phyloP scores from a whole-genome alignment of 2,113 vertebrate species.

The Thomomys bottae region DNA sequence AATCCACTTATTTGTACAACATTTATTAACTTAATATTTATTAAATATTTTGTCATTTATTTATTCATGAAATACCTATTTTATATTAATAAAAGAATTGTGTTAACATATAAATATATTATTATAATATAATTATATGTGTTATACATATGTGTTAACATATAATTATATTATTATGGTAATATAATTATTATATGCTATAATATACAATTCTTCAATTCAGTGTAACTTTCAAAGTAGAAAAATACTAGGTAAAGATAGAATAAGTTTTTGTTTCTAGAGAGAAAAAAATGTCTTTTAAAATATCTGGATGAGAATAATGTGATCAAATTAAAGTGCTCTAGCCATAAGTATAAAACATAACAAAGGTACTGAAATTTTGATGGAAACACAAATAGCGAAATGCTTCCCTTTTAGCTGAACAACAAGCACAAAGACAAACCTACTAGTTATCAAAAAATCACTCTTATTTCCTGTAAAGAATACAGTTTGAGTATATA shows the following conservation, averaged over 20 bases:
- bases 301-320: not conserved
- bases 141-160: too few species aligned
- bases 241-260: not conserved
- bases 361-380: not conserved
- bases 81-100: too few species aligned
- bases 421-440: not conserved
- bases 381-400: not conserved
- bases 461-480: not conserved
- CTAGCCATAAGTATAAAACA: not conserved
- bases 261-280: not conserved
- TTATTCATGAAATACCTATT: too few species aligned
- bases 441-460: not conserved
- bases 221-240: not conserved
- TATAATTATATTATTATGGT: too few species aligned
- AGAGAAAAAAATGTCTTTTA: not conserved
- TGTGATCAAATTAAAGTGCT: not conserved
- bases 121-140: too few species aligned
- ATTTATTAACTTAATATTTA: too few species aligned
- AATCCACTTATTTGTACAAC: too few species aligned
- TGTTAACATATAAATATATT: too few species aligned
- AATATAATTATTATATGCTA: too few species aligned
- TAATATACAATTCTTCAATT: too few species aligned
- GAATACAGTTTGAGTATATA: not conserved
- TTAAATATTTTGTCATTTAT: too few species aligned
- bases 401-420: not conserved